Percentiles rank a stretch among this genome's conserved stretches.
These are phyloP conservation scores for Lithophane socia DNA, from an alignment of 2,888 invertebrate species.

Conservation along the genomic window DNA sequence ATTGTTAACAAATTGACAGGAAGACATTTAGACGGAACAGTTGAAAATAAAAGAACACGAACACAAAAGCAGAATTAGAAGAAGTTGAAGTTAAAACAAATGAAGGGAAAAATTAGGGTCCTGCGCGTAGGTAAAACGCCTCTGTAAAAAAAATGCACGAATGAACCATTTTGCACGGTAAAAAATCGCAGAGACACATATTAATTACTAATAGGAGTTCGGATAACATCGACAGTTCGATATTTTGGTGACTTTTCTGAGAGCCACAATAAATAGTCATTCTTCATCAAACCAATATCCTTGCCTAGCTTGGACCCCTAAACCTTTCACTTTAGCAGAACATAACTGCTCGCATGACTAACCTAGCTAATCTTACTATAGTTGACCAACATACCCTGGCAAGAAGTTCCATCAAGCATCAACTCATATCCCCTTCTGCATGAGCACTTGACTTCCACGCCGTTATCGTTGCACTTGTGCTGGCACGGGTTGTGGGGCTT, in stretches of 20 bases:
- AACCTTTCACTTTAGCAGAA: too few relatives aligned
- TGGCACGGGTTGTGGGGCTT: constrained; percentile 93
- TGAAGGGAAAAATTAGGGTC: background rate
- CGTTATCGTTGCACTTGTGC: constrained; percentile 93
- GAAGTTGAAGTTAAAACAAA: background rate
- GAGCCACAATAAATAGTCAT: background rate
- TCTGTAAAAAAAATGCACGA: background rate
- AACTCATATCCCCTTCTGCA: constrained; percentile 93
- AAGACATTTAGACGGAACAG: background rate
- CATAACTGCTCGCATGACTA: too few relatives aligned
- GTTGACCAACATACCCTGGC: constrained; percentile 86
- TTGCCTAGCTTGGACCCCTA: too few relatives aligned
- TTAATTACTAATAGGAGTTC: background rate
- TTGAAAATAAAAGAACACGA: background rate
- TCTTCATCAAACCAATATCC: background rate
- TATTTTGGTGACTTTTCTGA: background rate
- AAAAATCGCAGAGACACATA: background rate
- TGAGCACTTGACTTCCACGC: constrained; percentile 92
- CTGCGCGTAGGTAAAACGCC: background rate
- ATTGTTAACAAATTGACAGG: background rate
- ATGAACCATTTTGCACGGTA: background rate
- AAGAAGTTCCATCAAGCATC: constrained; percentile 92
- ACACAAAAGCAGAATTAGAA: too few relatives aligned
- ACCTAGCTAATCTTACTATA: background rate
- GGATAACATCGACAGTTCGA: background rate